Conservation (phyloP, 2,888 invertebrate species). For the Dryobota labecula region DNA sequence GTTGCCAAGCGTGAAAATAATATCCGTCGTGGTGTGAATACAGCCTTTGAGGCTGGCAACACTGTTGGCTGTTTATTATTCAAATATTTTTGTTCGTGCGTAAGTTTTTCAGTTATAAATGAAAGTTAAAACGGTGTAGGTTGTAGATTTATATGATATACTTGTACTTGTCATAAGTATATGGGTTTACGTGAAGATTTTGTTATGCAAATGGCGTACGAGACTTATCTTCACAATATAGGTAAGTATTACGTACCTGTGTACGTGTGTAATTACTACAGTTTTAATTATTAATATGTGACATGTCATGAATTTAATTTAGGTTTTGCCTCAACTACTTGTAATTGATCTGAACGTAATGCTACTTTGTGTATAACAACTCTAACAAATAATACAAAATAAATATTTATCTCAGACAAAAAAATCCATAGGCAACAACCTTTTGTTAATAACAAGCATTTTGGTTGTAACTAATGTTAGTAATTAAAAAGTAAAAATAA, state of each 20-base stretch:
- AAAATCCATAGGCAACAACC: too few species aligned
- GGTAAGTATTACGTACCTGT: neutral
- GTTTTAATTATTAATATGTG: neutral
- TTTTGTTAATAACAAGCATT: too few species aligned
- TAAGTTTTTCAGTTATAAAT: constrained; percentile 58
- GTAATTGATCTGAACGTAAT: neutral
- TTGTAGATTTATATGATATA: constrained; percentile 1
- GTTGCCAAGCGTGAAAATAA: constrained; percentile 87
- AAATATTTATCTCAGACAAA: too few species aligned
- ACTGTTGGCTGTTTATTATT: constrained; percentile 70
- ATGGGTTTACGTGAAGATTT: constrained; percentile 14
- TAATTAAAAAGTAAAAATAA: too few species aligned
- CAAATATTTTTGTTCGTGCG: constrained; percentile 72
- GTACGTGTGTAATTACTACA: constrained; percentile 2
- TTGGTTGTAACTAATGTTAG: too few species aligned
- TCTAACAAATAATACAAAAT: neutral
- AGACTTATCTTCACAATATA: neutral
- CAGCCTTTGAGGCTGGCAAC: constrained; percentile 81
- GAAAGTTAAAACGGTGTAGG: constrained; percentile 19
- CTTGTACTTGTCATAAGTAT: neutral
- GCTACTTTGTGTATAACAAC: neutral
- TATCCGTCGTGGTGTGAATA: constrained; percentile 84
- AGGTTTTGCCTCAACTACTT: neutral
- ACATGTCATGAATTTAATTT: neutral
- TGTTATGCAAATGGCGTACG: constrained; percentile 29